Evolutionary conservation across 2,797 vertebrate genomes (phyloP).

Genomic region (Sebastiscus albofasciatus): DNA sequence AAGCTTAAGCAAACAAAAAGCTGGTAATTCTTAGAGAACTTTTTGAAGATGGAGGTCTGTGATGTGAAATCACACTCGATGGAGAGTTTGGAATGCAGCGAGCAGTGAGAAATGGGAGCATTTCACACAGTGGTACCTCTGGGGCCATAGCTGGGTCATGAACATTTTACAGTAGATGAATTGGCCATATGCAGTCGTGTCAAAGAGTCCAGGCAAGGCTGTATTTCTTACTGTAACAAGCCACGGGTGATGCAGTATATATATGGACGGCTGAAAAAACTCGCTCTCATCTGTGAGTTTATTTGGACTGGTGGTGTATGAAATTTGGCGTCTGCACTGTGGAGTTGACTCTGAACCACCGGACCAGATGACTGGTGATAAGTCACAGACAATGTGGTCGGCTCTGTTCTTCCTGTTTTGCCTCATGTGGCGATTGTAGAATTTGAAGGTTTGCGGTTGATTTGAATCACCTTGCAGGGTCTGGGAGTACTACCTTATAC

Average conservation of each 20-base stretch:
- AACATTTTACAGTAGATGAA: conserved; percentile 49
- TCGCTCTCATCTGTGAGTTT: conserved; percentile 39
- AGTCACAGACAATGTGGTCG: conserved; percentile 70
- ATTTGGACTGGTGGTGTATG: conserved; percentile 40
- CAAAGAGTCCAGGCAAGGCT: conserved; percentile 33
- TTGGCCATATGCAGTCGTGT: conserved; percentile 35
- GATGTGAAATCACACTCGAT: conserved; percentile 67
- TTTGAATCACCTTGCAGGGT: conserved; percentile 54
- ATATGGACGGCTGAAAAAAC: conserved; percentile 10
- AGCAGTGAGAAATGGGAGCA: conserved; percentile 58
- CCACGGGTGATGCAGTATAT: conserved; percentile 28
- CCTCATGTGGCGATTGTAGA: conserved; percentile 68
- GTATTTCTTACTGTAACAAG: conserved; percentile 35
- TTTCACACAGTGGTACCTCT: conserved; percentile 62
- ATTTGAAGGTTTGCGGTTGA: conserved; percentile 67
- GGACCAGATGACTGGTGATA: conserved; percentile 70
- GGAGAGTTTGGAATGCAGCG: conserved; percentile 63
- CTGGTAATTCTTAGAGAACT: conserved; percentile 50
- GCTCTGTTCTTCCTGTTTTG: conserved; percentile 47
- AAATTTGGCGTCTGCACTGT: conserved; percentile 57
- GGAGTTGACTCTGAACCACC: conserved; percentile 56
- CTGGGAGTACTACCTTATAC: conserved; percentile 24
- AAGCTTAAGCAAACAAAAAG: conserved; percentile 72
- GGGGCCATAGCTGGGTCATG: conserved; percentile 56
- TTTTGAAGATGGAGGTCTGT: conserved; percentile 66